Percentiles rank a stretch among this genome's conserved stretches.
These are phyloP conservation scores for Chlorops oryzae DNA, from an alignment of 1,140 invertebrate genomes.

Conservation along the genomic window DNA sequence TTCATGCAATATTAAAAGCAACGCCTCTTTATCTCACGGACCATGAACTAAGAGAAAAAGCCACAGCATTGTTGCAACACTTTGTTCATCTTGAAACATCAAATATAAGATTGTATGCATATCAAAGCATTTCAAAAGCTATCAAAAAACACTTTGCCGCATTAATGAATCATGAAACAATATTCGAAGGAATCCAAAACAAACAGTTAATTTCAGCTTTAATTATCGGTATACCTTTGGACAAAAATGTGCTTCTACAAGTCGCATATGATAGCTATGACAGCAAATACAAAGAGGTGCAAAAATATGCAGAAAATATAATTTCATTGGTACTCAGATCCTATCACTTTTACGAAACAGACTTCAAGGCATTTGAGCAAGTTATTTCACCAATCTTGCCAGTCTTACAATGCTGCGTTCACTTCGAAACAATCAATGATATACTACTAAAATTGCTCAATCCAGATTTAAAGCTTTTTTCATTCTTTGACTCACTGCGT, in stretches of 20 bases:
- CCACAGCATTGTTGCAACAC: conserved; percentile 19
- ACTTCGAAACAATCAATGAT: too few relatives aligned
- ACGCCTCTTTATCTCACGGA: conserved; percentile 16
- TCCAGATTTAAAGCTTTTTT: too few relatives aligned
- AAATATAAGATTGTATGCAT: conserved; percentile 7
- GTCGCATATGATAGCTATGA: too few relatives aligned
- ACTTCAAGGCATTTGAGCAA: too few relatives aligned
- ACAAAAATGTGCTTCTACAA: conserved; percentile 19
- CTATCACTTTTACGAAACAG: too few relatives aligned
- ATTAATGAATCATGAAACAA: conserved; percentile 24
- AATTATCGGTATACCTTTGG: conserved; percentile 34
- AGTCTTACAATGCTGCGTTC: too few relatives aligned
- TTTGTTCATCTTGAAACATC: conserved; percentile 22
- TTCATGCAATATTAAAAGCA: conserved; percentile 24
- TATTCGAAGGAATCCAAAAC: conserved; percentile 23
- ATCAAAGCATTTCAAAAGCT: conserved; percentile 16
- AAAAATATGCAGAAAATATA: too few relatives aligned
- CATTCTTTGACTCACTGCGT: too few relatives aligned
- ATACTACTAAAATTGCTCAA: too few relatives aligned
- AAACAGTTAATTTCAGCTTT: conserved; percentile 16
- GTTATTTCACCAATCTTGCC: too few relatives aligned
- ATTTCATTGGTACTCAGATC: too few relatives aligned
- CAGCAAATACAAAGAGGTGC: too few relatives aligned
- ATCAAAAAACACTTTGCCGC: conserved; percentile 27
- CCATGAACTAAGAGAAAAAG: conserved; percentile 12